These are phyloP conservation scores for Microctonus aethiopoides DNA, from an alignment of 2,888 invertebrate species.

Conservation along the genomic window DNA sequence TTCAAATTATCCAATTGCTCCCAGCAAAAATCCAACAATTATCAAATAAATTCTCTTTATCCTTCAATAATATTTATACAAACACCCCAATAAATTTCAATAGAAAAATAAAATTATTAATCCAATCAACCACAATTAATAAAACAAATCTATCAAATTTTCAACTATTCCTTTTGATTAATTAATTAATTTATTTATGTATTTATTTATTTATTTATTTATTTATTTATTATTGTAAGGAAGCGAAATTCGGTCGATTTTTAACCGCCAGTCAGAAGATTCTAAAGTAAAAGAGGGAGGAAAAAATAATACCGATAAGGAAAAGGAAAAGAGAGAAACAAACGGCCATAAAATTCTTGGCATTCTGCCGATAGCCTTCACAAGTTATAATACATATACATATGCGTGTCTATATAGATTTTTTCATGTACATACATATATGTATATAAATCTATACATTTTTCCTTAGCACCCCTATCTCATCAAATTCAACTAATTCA, in stretches of 20 bases:
- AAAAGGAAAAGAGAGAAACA: constrained; percentile 27
- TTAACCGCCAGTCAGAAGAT: constrained; percentile 40
- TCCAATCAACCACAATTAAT: no score
- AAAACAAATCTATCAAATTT: no score
- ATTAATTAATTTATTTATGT: no score
- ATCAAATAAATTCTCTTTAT: no score
- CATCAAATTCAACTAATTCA: not conserved
- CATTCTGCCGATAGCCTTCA: constrained; percentile 43
- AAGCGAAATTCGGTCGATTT: constrained; percentile 39
- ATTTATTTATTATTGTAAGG: no score
- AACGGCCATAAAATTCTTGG: constrained; percentile 44
- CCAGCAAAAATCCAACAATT: no score
- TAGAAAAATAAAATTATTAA: no score
- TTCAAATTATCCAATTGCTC: no score
- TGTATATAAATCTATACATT: not conserved
- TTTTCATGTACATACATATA: not conserved
- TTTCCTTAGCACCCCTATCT: not conserved
- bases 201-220: no score
- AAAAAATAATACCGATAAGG: constrained; percentile 14
- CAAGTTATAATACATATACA: constrained; percentile 20
- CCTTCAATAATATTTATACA: no score
- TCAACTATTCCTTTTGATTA: no score
- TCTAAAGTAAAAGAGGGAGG: constrained; percentile 9
- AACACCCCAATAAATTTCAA: no score
- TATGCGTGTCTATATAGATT: constrained; percentile 35